Evolutionary conservation across 2,113 vertebrate species (phyloP).

Genomic region (Eudorcas thomsonii): DNA sequence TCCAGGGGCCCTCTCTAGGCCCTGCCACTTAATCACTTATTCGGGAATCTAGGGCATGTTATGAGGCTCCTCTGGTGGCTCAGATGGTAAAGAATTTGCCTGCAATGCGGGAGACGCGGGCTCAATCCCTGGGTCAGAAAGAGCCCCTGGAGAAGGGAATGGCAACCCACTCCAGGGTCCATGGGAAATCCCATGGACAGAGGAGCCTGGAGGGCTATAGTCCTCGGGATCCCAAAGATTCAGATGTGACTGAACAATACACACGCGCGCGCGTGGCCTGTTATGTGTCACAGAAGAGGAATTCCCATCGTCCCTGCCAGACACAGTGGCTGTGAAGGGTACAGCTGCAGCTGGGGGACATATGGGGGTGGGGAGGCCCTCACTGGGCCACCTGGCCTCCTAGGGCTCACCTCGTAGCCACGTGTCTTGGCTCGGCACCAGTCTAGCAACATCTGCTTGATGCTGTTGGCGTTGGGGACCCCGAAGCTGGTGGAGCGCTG

Average conservation of each 20-base stretch:
- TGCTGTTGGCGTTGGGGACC: constrained; percentile 96
- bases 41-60: not conserved
- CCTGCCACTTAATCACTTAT: not conserved
- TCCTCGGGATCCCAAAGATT: not conserved
- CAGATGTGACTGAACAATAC: not conserved
- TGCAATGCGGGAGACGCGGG: not conserved
- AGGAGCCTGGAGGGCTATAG: not conserved
- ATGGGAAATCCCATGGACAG: not conserved
- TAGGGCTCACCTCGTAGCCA: constrained; percentile 88
- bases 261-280: not conserved
- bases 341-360: not conserved
- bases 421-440: constrained; percentile 98
- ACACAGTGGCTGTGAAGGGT: not conserved
- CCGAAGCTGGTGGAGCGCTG: constrained; percentile 95
- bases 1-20: not conserved
- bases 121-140: not conserved
- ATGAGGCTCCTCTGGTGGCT: not conserved
- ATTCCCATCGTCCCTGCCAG: not conserved
- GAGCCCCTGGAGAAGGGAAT: not conserved
- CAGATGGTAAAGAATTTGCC: not conserved
- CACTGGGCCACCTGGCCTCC: not conserved
- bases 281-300: not conserved
- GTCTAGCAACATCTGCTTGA: constrained; percentile 99
- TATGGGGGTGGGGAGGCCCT: not conserved
- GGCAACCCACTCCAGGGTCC: not conserved